Evolutionary conservation across 2,113 vertebrate genomes (phyloP).

Genomic region (Odocoileus hemionus): DNA sequence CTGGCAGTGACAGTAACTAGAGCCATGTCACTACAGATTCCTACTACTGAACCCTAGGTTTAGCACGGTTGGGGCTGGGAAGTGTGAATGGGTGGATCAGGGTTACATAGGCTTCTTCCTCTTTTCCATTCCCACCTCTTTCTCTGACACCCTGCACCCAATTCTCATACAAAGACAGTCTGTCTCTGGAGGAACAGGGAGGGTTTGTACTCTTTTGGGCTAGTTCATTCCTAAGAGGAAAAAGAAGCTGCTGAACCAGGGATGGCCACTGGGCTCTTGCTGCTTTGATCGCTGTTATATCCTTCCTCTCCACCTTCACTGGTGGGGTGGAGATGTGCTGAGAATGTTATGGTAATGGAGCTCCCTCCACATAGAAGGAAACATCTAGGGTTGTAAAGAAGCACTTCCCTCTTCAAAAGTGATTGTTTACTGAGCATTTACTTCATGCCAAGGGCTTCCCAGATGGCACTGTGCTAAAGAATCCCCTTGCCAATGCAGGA

Average conservation of each 20-base stretch:
- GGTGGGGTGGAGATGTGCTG: too few relatives aligned
- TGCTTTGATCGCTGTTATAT: background rate
- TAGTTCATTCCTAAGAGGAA: background rate
- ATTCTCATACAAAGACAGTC: background rate
- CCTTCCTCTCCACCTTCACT: background rate
- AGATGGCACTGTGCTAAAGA: background rate
- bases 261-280: background rate
- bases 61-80: background rate
- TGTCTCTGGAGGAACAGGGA: background rate
- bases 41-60: fast-evolving
- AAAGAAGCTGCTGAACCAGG: background rate
- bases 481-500: background rate
- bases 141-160: background rate
- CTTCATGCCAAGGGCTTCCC: background rate
- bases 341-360: background rate
- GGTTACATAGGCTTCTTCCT: background rate
- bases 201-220: background rate
- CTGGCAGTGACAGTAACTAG: background rate
- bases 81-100: background rate
- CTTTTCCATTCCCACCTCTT: background rate
- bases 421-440: background rate
- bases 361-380: background rate
- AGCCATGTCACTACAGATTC: background rate
- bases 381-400: too few relatives aligned
- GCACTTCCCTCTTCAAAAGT: background rate